Evolutionary conservation across 2,888 invertebrate genomes (phyloP), one percentile per base, ranked within the genome.

Genomic region (Diplazon laetatorius): DNA sequence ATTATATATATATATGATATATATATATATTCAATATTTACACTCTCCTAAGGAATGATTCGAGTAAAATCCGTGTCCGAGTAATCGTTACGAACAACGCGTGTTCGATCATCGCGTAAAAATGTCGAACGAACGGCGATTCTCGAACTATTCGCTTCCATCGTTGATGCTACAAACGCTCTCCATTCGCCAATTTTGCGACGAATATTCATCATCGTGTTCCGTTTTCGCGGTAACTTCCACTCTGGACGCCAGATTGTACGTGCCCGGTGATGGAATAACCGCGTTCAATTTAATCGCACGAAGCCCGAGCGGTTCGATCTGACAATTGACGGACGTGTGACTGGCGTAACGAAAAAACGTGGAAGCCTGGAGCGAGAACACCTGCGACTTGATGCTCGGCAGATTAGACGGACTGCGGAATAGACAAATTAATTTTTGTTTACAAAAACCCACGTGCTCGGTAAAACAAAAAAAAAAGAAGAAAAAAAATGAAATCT

Each of bases 221-320:
- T 86, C 83, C 68, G 85, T 80, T 83, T 84, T 89, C 35, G 88
- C 89, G 37, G 85, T 91, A n/a, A 93, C 87, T 83, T 93, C 92
- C 86, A 95, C 92, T 62, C 94, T 93, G 10, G 94, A 92, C 57
- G 94, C 94, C 76, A 95, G 92, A 83, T 95, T 93, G 89, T 94
- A 95, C 5, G 94, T 94, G 74, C 95, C 95, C 37, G 95, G 93
- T 42, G 93, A 91, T 25, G 94, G 92, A 82, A 94, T 92, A 76
- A 94, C 92, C 16, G 94, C 94, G 69, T 93, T 92, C 87, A 95
- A 92, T 86, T 92, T 91, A 83, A 95, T 92, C 84, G 92, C 92
- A 82, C 92, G 92, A 80, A 91, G 87, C 83, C 91, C 91, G 85
- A 93, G 93, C 82, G 93, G 92, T 84, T 92, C 91, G 82, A 94